These are phyloP conservation scores for Onychomys leucogaster DNA, from an alignment of 2,797 vertebrate species.

Conservation along the genomic window DNA sequence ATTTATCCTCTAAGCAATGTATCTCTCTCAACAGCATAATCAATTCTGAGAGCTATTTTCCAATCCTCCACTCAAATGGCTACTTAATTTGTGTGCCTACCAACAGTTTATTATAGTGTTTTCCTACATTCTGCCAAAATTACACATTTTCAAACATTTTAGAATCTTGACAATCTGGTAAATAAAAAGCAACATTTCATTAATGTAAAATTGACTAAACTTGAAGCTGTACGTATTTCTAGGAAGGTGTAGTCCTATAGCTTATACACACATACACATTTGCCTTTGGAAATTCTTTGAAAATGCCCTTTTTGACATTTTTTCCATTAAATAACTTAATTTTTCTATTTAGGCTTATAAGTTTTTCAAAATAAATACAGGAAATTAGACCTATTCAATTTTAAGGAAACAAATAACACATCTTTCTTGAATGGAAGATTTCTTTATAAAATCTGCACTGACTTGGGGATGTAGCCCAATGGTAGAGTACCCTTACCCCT, in stretches of 20 bases:
- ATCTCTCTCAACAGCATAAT: constrained; percentile 13
- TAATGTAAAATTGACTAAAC: not conserved
- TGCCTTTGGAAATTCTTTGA: not conserved
- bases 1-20: constrained; percentile 30
- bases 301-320: not conserved
- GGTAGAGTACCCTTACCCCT: not conserved
- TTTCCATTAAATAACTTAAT: constrained; percentile 18
- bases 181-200: constrained; percentile 39
- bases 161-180: constrained; percentile 21
- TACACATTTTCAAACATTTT: not conserved
- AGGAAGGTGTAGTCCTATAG: not conserved
- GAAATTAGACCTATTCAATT: not conserved
- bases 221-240: constrained; percentile 7
- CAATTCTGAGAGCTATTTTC: constrained; percentile 45
- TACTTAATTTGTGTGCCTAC: constrained; percentile 31
- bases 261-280: not conserved
- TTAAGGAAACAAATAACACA: constrained; percentile 21
- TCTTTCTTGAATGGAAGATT: not conserved
- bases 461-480: not conserved
- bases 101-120: not conserved
- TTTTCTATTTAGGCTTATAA: not conserved
- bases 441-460: not conserved
- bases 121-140: not conserved
- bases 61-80: not conserved
- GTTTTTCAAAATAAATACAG: not conserved